Conservation (phyloP, 2,797 vertebrate genomes). For the Heteromormyrus szaboi region DNA sequence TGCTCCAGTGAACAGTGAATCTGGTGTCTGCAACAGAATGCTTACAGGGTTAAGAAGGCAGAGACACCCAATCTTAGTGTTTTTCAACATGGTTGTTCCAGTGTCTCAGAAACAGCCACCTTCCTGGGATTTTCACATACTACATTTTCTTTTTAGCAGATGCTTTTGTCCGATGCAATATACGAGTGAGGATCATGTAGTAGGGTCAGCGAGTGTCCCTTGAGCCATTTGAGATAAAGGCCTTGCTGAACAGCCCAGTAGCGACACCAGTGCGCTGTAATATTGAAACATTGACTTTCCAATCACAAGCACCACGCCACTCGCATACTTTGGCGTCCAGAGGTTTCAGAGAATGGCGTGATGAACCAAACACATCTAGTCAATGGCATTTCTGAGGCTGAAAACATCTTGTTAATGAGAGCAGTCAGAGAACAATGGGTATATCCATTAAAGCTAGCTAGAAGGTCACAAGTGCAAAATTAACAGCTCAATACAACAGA, state of each 20-base stretch:
- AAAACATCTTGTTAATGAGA: neutral
- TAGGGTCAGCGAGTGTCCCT: neutral
- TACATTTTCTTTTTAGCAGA: neutral
- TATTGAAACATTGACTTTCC: neutral
- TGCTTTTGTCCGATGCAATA: neutral
- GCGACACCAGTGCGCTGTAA: neutral
- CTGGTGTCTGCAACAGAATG: neutral
- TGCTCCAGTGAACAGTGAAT: neutral
- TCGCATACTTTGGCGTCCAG: neutral
- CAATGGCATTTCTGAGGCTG: neutral
- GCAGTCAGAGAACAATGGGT: neutral
- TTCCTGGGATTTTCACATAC: neutral
- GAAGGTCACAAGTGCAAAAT: neutral
- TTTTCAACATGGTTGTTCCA: neutral
- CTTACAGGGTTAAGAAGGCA: neutral
- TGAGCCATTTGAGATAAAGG: neutral
- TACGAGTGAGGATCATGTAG: neutral
- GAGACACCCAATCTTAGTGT: neutral
- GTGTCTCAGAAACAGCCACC: neutral
- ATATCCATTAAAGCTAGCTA: neutral
- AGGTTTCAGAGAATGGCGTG: neutral
- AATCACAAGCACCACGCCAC: neutral
- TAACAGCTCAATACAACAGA: neutral
- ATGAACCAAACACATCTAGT: neutral
- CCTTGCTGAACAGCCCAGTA: neutral